These are phyloP conservation scores for Catamblyrhynchus diadema DNA, from an alignment of 2,797 vertebrate genomes.

Conservation along the genomic window DNA sequence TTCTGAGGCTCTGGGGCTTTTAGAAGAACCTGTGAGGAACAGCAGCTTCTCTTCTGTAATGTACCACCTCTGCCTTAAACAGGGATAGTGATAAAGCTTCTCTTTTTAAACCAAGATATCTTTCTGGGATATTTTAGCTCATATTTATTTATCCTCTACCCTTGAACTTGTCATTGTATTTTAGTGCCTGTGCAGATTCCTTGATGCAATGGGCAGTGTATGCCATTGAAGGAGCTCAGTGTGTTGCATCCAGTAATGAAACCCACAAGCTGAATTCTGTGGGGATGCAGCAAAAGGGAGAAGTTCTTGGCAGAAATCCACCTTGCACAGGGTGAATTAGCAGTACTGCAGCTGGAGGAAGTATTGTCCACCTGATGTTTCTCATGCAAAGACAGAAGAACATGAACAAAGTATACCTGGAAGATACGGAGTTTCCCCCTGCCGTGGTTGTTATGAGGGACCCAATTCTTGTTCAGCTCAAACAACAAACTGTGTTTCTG, in stretches of 20 bases:
- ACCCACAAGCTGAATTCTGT: rapidly evolving
- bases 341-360: neutral
- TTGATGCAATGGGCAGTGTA: neutral
- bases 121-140: neutral
- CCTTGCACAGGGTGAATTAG: neutral
- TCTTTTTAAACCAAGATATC: neutral
- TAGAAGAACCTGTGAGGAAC: neutral
- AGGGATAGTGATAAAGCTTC: neutral
- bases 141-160: neutral
- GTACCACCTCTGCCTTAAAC: neutral
- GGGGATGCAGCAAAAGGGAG: neutral
- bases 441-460: neutral
- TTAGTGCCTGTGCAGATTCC: neutral
- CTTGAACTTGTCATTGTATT: neutral
- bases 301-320: neutral
- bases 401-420: rapidly evolving
- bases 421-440: neutral
- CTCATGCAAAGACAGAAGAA: neutral
- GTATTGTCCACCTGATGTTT: neutral
- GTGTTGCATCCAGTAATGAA: neutral
- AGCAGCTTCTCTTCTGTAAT: neutral
- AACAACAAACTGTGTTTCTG: neutral
- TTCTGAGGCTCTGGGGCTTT: neutral
- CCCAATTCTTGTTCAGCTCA: neutral
- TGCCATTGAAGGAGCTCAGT: neutral